These are phyloP conservation scores for Pogoniulus pusillus DNA, from an alignment of 2,797 vertebrate genomes.

Conservation along the genomic window DNA sequence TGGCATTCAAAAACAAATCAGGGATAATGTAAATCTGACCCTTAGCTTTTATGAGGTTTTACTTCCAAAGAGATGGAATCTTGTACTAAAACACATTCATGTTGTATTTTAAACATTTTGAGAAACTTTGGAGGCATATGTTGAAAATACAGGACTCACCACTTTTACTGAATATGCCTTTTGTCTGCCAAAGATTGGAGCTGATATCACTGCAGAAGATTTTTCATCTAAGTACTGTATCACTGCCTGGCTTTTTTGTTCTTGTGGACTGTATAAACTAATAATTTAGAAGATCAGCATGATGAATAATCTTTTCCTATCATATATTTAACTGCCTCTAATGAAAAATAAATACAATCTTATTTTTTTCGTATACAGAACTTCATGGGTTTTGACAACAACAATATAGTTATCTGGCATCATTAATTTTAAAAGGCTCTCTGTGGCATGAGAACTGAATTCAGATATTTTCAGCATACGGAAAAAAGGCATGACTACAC, in stretches of 20 bases:
- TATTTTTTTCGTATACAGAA: neutral
- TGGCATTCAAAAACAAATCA: neutral
- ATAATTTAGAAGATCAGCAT: neutral
- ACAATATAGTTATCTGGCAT: neutral
- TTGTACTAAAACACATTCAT: neutral
- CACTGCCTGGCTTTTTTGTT: neutral
- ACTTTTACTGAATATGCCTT: neutral
- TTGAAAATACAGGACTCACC: neutral
- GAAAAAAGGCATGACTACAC: neutral
- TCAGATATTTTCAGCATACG: neutral
- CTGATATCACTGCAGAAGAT: neutral
- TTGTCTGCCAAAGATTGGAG: neutral
- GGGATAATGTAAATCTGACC: neutral
- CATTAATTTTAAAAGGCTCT: neutral
- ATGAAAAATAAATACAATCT: neutral
- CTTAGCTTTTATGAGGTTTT: neutral
- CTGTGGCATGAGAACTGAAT: neutral
- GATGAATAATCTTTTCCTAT: neutral
- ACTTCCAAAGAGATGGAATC: neutral
- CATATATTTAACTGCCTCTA: neutral
- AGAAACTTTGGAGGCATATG: neutral
- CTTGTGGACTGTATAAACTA: neutral
- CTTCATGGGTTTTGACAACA: neutral
- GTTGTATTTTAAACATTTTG: neutral
- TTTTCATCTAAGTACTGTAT: neutral